Evolutionary conservation across 2,113 vertebrate species (phyloP), one percentile per base, ranked within the genome.

Genomic region (Pelusios castaneus): DNA sequence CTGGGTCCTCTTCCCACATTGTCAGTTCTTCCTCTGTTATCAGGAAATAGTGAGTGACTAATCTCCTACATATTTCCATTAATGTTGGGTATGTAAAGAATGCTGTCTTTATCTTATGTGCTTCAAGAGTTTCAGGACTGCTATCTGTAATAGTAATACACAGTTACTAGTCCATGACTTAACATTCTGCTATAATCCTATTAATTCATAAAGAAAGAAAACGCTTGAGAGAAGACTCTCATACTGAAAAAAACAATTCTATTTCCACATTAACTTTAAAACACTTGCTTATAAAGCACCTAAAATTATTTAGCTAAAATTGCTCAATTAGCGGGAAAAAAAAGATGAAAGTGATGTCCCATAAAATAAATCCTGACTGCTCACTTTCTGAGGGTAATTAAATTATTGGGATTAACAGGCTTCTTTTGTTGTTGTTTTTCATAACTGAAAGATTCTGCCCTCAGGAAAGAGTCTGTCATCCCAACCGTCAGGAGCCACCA

Each of bases 1-100:
- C 99, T 8, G 99, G 99, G 94, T 99, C 99, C 95, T 99, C 99
- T 97, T 99, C 99, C 99, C 99, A 99, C 99, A 99, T 99, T 14
- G 97, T 96, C 90, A 99, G 96, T 94, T 99, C 99, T 95, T 99
- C 99, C 73, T 99, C 98, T 77, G 99, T 99, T 95, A 99, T 97
- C 47, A 99, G 98, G 94, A 99, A 99, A 98, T 99, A 99, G 94
- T 99, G 99, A 92, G 99, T 99, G 56, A 99, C 99, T 54, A 99
- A 98, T 95, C 99, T 98, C 81, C 98, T 98, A 93, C 99, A 99
- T 60, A 99, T 99, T 96, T 99, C 99, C 6, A 97, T 99, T 96
- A 99, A 98, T 7, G 99, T 99, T 60, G 99, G 98, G 94, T 99
- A 99, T 14, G 99, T 99, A 97, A 99, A 99, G 97, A 99, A 99